A percentile compares a stretch with the other conserved stretches of the same genome.
phyloP scores from a whole-genome alignment of 2,113 vertebrate species.

The Empidonax alnorum region DNA sequence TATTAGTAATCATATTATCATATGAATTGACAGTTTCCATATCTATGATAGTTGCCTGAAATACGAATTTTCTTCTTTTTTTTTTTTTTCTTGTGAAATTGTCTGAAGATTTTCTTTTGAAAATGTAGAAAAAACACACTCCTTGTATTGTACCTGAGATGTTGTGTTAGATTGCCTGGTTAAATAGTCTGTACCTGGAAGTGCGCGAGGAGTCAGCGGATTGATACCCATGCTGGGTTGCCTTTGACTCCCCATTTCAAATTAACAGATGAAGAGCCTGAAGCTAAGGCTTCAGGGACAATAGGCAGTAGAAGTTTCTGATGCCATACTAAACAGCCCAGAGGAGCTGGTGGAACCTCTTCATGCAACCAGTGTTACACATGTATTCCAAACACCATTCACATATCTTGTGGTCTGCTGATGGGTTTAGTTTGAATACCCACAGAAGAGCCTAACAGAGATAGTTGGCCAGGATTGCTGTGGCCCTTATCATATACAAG shows the following conservation, averaged over 20 bases:
- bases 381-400: background rate
- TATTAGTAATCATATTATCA: background rate
- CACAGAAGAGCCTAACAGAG: background rate
- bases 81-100: background rate
- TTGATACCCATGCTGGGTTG: background rate
- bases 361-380: background rate
- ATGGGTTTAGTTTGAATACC: background rate
- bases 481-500: background rate
- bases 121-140: background rate
- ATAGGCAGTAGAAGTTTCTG: background rate
- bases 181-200: background rate
- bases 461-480: background rate
- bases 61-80: background rate
- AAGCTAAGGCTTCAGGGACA: background rate
- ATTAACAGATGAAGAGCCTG: background rate
- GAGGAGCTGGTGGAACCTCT: background rate
- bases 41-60: background rate
- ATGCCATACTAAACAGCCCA: background rate
- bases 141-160: background rate
- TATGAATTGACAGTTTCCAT: background rate
- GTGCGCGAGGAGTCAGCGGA: background rate
- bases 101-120: background rate
- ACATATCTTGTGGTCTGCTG: background rate
- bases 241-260: background rate
- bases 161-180: background rate